Percentiles rank a stretch among this genome's conserved stretches.
Evolutionary conservation across 2,113 vertebrate species (phyloP).

Genomic region (Lamprotornis superbus): DNA sequence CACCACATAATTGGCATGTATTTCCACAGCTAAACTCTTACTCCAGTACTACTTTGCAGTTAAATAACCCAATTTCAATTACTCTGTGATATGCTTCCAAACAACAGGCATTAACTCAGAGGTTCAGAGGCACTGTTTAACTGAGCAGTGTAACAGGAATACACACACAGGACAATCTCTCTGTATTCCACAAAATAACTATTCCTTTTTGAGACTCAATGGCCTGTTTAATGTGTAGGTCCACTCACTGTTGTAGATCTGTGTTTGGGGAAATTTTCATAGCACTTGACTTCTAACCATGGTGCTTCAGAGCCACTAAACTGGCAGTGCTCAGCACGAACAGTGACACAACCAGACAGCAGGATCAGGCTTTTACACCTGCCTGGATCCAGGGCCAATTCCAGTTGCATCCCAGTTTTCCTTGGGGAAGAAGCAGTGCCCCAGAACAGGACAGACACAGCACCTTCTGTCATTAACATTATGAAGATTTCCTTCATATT

Average conservation of each 20-base stretch:
- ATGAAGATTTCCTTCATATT: background rate
- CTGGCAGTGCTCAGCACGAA: background rate
- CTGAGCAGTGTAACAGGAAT: background rate
- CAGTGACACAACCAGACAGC: background rate
- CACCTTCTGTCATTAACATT: background rate
- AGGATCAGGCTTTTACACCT: background rate
- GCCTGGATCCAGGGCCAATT: background rate
- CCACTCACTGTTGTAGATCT: background rate
- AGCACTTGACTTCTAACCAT: background rate
- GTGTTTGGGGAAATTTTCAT: background rate
- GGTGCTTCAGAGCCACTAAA: background rate
- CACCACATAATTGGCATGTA: background rate
- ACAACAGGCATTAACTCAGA: background rate
- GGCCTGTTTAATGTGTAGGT: background rate
- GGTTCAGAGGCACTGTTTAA: background rate
- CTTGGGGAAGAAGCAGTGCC: background rate
- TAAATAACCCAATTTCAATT: background rate
- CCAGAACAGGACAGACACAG: background rate
- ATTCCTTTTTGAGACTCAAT: background rate
- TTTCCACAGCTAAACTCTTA: background rate
- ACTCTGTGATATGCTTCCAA: background rate
- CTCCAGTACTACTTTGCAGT: background rate
- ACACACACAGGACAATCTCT: background rate
- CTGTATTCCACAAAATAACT: background rate
- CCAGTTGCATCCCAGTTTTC: background rate